Conservation (phyloP, 2,888 invertebrate species). For the Cerastoderma edule region DNA sequence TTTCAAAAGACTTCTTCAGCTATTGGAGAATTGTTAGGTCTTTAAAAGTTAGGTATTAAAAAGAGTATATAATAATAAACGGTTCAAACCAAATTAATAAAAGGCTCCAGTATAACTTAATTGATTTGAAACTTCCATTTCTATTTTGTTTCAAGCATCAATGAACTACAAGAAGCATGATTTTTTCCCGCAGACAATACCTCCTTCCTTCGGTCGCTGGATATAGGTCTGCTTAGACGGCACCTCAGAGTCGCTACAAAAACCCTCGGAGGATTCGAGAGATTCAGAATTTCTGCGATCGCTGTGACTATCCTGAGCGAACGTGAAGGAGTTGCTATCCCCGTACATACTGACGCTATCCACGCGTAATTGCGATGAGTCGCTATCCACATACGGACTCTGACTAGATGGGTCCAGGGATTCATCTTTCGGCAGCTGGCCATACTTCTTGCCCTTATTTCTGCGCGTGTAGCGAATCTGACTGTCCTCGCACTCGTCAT, state of each 20-base stretch:
- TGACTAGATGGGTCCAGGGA: conserved; percentile 64
- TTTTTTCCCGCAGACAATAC: conserved; percentile 41
- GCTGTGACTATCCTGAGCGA: conserved; percentile 62
- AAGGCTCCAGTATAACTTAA: too few species aligned
- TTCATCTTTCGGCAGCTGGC: conserved; percentile 78
- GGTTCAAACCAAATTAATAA: too few species aligned
- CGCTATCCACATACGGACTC: conserved; percentile 39
- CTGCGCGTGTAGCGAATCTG: conserved; percentile 73
- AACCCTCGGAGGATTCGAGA: conserved; percentile 75
- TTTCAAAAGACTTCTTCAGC: too few species aligned
- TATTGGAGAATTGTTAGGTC: too few species aligned
- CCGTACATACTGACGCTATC: conserved; percentile 63
- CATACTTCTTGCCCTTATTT: conserved; percentile 80
- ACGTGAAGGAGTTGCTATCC: conserved; percentile 58
- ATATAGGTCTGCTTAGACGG: conserved; percentile 72
- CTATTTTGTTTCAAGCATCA: too few species aligned
- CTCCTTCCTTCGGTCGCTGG: conserved; percentile 76
- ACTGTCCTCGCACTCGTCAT: conserved; percentile 77
- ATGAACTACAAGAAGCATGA: too few species aligned
- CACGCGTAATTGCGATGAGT: conserved; percentile 47
- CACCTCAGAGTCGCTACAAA: conserved; percentile 76
- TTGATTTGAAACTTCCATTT: too few species aligned
- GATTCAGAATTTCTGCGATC: conserved; percentile 69
- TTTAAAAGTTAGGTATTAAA: too few species aligned
- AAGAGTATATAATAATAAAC: too few species aligned